Evolutionary conservation across 2,797 vertebrate genomes (phyloP).

Genomic region (Betta splendens): DNA sequence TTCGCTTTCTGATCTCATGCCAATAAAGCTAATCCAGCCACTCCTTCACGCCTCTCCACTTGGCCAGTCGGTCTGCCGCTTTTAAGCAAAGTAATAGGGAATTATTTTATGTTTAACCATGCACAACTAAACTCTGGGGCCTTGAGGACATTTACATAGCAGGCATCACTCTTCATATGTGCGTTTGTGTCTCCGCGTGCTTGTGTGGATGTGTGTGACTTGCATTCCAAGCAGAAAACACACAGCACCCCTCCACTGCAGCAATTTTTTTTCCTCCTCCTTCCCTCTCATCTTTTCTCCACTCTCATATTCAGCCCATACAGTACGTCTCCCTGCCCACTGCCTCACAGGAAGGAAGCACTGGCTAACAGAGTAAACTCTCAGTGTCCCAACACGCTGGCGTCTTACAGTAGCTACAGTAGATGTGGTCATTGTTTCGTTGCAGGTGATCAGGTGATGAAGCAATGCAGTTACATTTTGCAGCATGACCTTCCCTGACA

Average conservation of each 20-base stretch:
- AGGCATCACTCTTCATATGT: constrained; percentile 48
- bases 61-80: constrained; percentile 49
- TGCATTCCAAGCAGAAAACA: constrained; percentile 70
- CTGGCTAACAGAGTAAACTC: constrained; percentile 53
- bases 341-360: constrained; percentile 23
- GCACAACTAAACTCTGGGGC: constrained; percentile 56
- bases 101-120: constrained; percentile 62
- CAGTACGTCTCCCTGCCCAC: constrained; percentile 35
- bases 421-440: constrained; percentile 51
- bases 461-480: constrained; percentile 55
- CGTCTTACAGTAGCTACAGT: constrained; percentile 44
- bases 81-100: constrained; percentile 59
- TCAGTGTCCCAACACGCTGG: constrained; percentile 40
- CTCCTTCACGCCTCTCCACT: constrained; percentile 34
- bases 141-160: constrained; percentile 61
- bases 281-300: constrained; percentile 46
- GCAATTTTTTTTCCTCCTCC: constrained; percentile 52
- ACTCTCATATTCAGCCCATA: constrained; percentile 45
- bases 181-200: constrained; percentile 2
- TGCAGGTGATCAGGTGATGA: constrained; percentile 61
- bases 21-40: constrained; percentile 52
- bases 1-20: constrained; percentile 47
- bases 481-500: constrained; percentile 68
- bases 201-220: constrained; percentile 55
- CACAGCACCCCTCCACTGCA: constrained; percentile 67